These are phyloP conservation scores for Halisarca cf. caerulea DNA, from an alignment of 37 sponge, comb jelly and placozoan genomes.

Conservation along the genomic window DNA sequence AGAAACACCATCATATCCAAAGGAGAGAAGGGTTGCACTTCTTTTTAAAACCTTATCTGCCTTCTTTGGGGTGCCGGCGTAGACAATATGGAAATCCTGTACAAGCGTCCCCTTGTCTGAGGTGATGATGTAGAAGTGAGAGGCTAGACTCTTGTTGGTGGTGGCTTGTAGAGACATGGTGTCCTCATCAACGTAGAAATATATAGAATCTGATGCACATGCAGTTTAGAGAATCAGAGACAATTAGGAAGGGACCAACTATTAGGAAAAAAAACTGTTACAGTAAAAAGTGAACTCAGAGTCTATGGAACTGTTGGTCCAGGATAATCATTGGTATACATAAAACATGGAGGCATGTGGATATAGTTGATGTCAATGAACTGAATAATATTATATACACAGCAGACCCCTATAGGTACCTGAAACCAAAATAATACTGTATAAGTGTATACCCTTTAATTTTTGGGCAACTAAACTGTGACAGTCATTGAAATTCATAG, in stretches of 20 bases:
- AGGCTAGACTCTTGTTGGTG: not conserved
- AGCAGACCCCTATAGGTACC: no score
- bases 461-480: no score
- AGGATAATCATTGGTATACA: no score
- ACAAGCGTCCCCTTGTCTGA: not conserved
- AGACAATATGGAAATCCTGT: slow-evolving; percentile 35
- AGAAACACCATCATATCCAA: not conserved
- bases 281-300: no score
- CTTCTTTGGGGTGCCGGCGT: not conserved
- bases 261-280: not conserved
- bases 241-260: slow-evolving; percentile 33
- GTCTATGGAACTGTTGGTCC: no score
- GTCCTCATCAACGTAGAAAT: slow-evolving; percentile 18
- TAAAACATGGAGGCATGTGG: no score
- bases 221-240: not conserved
- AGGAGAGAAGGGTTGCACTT: not conserved
- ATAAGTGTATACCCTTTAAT: no score
- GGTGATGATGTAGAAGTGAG: slow-evolving; percentile 23
- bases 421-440: no score
- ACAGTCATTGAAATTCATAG: no score
- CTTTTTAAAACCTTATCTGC: not conserved
- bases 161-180: slow-evolving; percentile 22
- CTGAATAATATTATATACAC: no score
- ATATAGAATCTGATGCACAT: slow-evolving; percentile 6
- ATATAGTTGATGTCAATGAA: no score